These are phyloP conservation scores for Lamproptera curius DNA, from an alignment of 2,888 invertebrate genomes.

Conservation along the genomic window DNA sequence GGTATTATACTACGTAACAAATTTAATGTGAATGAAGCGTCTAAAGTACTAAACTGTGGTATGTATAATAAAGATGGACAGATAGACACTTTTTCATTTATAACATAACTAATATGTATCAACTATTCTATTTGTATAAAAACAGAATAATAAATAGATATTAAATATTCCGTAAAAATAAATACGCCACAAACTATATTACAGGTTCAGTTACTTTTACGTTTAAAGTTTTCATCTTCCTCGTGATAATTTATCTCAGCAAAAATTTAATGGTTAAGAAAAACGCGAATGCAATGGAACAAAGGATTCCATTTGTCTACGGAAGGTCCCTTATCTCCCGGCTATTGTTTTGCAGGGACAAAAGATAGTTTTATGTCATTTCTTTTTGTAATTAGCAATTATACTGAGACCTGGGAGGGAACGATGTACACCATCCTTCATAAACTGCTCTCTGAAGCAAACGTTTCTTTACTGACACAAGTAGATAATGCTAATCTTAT, in stretches of 20 bases:
- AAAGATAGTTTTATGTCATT: conserved; percentile 10
- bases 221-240: background rate
- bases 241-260: background rate
- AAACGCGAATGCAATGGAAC: background rate
- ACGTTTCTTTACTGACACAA: background rate
- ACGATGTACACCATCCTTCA: conserved; percentile 5
- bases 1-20: no score
- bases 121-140: no score
- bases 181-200: no score
- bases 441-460: conserved; percentile 3
- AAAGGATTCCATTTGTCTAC: background rate
- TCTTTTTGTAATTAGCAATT: conserved; percentile 14
- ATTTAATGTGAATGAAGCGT: no score
- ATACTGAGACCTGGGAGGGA: background rate
- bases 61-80: no score
- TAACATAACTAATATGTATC: no score
- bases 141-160: no score
- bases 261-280: background rate
- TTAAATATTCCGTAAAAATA: no score
- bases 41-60: no score
- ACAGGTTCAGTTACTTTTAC: no score
- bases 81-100: no score
- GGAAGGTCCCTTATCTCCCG: background rate
- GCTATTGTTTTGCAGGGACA: conserved; percentile 9
- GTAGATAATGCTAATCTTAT: no score